Conservation (phyloP, 92 coral and sea anemone species). For the Palythoa grandiflora region DNA sequence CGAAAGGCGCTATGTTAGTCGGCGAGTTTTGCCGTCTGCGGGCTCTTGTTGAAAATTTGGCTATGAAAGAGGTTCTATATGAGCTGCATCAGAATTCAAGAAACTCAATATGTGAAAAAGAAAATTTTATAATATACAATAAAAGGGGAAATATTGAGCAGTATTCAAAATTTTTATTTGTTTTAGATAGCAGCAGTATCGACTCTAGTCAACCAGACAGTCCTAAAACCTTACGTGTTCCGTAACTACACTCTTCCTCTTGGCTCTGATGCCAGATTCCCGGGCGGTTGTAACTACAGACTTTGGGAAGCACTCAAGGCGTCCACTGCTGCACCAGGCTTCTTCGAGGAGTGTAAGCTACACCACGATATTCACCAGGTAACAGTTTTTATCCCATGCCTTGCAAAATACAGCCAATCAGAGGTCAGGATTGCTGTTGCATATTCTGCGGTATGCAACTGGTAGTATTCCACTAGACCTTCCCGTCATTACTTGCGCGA, state of each 20-base stretch:
- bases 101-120: no score
- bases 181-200: constrained; percentile 90
- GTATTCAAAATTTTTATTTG: not conserved
- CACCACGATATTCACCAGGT: constrained; percentile 95
- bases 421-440: no score
- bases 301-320: constrained; percentile 97
- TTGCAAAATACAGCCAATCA: no score
- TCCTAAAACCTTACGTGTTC: constrained; percentile 88
- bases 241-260: constrained; percentile 93
- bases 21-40: no score
- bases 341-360: constrained; percentile 95
- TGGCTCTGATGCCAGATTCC: constrained; percentile 80
- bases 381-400: not conserved
- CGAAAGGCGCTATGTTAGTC: no score
- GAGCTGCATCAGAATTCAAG: no score
- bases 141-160: not conserved
- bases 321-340: constrained; percentile 97
- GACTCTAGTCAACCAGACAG: constrained; percentile 92
- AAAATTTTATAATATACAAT: no score
- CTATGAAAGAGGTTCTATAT: no score
- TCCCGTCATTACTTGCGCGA: no score
- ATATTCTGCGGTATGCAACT: no score
- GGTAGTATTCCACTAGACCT: no score
- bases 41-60: no score
- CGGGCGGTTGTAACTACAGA: constrained; percentile 88